Percentiles rank a stretch among this genome's conserved stretches.
Conservation (phyloP, 1,140 invertebrate genomes). For the Lethocerus indicus region DNA sequence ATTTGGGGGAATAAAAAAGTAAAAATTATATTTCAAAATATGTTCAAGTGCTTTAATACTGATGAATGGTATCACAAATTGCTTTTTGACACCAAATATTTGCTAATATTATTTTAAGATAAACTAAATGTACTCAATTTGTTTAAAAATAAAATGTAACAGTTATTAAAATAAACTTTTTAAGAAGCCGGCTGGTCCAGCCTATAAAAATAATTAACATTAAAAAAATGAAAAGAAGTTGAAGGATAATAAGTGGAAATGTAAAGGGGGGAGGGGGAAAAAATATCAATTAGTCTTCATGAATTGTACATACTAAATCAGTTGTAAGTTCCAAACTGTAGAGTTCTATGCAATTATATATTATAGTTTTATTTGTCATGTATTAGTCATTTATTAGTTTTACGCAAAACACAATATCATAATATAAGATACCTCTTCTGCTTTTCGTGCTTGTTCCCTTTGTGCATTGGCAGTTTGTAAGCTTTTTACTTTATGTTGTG, state of each 20-base stretch:
- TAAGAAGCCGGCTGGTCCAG: constrained; percentile 26
- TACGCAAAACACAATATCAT: too few relatives aligned
- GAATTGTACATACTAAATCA: background rate
- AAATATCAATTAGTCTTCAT: background rate
- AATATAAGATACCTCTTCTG: constrained; percentile 19
- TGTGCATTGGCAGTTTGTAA: constrained; percentile 21
- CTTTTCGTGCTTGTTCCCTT: constrained; percentile 22
- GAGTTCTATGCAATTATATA: background rate
- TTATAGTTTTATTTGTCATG: background rate
- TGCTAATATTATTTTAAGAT: background rate
- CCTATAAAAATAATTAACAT: constrained; percentile 19
- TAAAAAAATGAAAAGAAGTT: constrained; percentile 11
- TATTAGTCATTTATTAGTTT: background rate
- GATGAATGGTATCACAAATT: background rate
- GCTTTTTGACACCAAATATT: background rate
- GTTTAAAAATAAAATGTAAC: constrained; percentile 5
- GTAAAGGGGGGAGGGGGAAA: too few relatives aligned
- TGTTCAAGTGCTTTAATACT: constrained; percentile 2
- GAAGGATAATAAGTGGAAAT: constrained; percentile 11
- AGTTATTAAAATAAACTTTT: constrained; percentile 26
- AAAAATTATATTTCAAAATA: background rate
- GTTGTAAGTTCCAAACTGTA: background rate
- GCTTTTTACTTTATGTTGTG: constrained; percentile 23
- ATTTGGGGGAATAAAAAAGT: background rate
- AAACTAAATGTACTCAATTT: background rate